These are phyloP conservation scores for Thamnophis sirtalis DNA, from an alignment of 2,113 vertebrate species.

Conservation along the genomic window DNA sequence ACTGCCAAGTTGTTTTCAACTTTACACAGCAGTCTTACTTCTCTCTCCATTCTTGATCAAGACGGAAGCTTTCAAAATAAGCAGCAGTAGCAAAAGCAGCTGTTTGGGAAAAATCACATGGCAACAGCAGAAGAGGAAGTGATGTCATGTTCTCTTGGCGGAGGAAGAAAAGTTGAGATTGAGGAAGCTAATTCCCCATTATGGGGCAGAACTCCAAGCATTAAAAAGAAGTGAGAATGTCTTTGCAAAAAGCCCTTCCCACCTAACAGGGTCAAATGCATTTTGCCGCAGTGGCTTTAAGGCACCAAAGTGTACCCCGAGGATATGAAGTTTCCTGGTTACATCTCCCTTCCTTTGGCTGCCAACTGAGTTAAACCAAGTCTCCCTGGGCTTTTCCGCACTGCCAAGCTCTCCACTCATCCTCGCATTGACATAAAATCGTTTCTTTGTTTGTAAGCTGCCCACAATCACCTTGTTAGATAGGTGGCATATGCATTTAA, in stretches of 20 bases:
- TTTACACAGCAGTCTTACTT: background rate
- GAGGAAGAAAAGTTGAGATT: background rate
- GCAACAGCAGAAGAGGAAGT: background rate
- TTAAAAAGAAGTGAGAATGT: background rate
- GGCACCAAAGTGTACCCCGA: background rate
- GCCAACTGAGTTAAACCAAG: background rate
- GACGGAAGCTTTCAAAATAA: background rate
- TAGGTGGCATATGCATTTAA: background rate
- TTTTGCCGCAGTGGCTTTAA: background rate
- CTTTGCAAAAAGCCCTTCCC: background rate
- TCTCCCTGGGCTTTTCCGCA: background rate
- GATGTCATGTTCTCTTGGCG: background rate
- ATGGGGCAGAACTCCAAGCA: background rate
- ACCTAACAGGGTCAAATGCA: background rate
- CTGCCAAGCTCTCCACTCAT: background rate
- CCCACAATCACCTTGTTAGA: background rate
- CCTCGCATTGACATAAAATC: background rate
- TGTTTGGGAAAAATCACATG: no score
- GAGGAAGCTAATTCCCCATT: no score
- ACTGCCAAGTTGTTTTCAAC: background rate
- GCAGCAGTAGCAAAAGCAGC: background rate
- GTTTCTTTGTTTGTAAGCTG: background rate
- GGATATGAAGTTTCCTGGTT: background rate
- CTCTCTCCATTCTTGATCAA: background rate
- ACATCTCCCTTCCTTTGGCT: background rate